phyloP scores from a whole-genome alignment of 2,797 vertebrate genomes.

The Choloepus didactylus region DNA sequence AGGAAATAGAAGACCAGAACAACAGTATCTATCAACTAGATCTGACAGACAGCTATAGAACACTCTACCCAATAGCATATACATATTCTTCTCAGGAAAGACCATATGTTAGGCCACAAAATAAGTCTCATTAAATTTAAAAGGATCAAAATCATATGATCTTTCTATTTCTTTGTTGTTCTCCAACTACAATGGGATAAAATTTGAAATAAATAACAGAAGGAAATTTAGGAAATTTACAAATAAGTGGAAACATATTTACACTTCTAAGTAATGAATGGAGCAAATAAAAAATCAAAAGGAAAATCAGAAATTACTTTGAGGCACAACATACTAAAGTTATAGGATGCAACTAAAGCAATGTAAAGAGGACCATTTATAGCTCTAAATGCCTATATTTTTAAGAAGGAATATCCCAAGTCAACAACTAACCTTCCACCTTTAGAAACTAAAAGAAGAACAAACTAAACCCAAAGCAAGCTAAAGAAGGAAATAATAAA shows the following conservation, averaged over 20 bases:
- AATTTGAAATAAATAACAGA: neutral
- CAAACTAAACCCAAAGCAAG: neutral
- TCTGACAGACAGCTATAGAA: too few species aligned
- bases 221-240: too few species aligned
- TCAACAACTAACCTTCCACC: neutral
- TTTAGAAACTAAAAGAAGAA: constrained; percentile 29
- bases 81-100: too few species aligned
- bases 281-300: neutral
- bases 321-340: neutral
- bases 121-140: neutral
- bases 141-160: neutral
- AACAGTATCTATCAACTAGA: too few species aligned
- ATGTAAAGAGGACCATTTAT: neutral
- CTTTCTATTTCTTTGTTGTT: neutral
- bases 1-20: neutral
- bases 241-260: too few species aligned
- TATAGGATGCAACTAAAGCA: neutral
- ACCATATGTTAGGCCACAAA: too few species aligned
- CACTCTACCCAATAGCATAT: too few species aligned
- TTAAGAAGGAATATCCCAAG: neutral
- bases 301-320: neutral
- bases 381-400: neutral
- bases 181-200: neutral
- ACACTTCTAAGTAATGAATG: too few species aligned
- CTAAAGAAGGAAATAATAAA: neutral